Percentiles rank a stretch among this genome's conserved stretches.
Conservation (phyloP, 1,140 invertebrate species). For the Euwallacea similis region DNA sequence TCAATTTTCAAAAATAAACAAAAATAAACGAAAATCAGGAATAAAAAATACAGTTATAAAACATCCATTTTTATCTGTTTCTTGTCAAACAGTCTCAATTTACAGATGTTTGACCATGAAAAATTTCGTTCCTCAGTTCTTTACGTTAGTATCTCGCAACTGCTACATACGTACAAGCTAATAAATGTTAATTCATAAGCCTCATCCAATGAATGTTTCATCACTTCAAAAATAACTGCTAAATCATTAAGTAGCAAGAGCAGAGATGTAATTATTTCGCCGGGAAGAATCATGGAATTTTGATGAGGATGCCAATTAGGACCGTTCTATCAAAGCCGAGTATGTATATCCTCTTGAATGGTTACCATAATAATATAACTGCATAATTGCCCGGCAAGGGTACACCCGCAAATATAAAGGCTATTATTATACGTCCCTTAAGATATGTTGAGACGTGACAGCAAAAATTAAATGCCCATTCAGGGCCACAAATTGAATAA, state of each 20-base stretch:
- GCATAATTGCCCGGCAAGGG: slow-evolving; percentile 21
- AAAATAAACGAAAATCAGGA: too few relatives aligned
- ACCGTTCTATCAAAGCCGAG: slow-evolving; percentile 4
- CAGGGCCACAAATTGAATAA: not conserved
- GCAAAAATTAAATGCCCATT: slow-evolving; percentile 1
- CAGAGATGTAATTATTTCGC: slow-evolving; percentile 11
- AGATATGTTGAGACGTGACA: not conserved
- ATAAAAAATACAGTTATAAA: too few relatives aligned
- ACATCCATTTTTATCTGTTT: too few relatives aligned
- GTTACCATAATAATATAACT: slow-evolving; percentile 30
- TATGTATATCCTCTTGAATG: slow-evolving; percentile 23
- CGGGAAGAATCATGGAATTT: slow-evolving; percentile 13
- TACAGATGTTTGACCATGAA: too few relatives aligned
- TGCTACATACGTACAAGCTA: not conserved
- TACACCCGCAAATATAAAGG: slow-evolving; percentile 15
- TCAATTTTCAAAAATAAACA: too few relatives aligned
- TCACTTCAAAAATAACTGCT: too few relatives aligned
- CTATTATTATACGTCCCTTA: slow-evolving; percentile 9
- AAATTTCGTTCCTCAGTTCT: too few relatives aligned
- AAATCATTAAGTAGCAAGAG: not conserved
- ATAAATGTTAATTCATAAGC: not conserved
- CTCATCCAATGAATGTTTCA: too few relatives aligned
- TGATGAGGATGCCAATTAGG: slow-evolving; percentile 25
- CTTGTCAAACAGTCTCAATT: too few relatives aligned
- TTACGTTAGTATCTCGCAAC: too few relatives aligned